Evolutionary conservation across 2,797 vertebrate species (phyloP).

Genomic region (Allobates femoralis): DNA sequence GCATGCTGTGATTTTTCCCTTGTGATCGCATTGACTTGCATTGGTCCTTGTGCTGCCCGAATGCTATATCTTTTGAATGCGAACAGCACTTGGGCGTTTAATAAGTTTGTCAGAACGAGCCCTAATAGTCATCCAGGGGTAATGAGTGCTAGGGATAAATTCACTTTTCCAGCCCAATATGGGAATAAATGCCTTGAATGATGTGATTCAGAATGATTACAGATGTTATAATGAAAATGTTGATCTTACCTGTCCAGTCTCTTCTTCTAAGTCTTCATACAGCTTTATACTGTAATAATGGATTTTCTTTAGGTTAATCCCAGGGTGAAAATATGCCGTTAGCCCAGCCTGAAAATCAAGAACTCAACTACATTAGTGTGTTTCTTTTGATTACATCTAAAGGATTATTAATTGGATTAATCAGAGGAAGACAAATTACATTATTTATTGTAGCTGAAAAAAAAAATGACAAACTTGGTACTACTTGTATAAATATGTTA

Average conservation of each 20-base stretch:
- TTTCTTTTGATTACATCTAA: background rate
- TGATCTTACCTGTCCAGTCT: conserved; percentile 90
- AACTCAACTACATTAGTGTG: background rate
- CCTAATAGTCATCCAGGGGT: no score
- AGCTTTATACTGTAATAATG: conserved; percentile 95
- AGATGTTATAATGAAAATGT: background rate
- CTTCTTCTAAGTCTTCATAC: conserved; percentile 90
- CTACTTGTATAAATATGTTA: background rate
- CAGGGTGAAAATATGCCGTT: conserved; percentile 96
- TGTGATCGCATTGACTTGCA: no score
- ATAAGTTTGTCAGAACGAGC: no score
- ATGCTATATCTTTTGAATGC: no score
- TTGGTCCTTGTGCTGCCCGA: no score
- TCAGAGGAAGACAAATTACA: background rate
- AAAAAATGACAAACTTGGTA: background rate
- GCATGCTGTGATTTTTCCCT: no score
- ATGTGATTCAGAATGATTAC: background rate
- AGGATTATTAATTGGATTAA: background rate
- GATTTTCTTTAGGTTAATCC: conserved; percentile 97
- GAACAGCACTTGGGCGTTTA: no score
- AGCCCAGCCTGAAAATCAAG: conserved; percentile 83
- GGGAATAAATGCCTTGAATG: background rate
- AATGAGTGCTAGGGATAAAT: no score
- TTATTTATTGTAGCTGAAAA: no score
- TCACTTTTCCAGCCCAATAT: background rate